A percentile compares a stretch with the other conserved stretches of the same genome.
phyloP scores from a whole-genome alignment of 2,888 invertebrate genomes.

The Calliopum simillimum region DNA sequence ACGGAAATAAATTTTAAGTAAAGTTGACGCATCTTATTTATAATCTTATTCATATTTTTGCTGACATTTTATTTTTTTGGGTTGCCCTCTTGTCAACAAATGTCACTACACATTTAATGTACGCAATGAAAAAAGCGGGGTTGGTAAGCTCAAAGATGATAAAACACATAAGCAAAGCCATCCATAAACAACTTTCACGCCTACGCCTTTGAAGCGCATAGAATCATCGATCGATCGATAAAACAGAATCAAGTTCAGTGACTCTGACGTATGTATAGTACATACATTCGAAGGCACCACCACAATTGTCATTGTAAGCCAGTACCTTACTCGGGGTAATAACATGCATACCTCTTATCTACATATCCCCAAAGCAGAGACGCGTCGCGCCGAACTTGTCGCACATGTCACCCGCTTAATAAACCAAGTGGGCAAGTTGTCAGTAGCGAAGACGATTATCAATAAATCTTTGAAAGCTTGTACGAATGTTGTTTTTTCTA shows the following conservation, averaged over 20 bases:
- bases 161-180: no score
- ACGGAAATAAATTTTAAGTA: no score
- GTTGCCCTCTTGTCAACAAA: conserved; percentile 5
- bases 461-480: neutral
- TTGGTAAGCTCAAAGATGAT: no score
- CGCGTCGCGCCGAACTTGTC: neutral
- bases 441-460: neutral
- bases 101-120: neutral
- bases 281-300: no score
- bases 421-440: neutral
- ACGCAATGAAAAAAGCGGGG: no score
- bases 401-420: neutral
- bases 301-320: neutral
- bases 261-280: neutral
- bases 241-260: conserved; percentile 18
- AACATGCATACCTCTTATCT: conserved; percentile 8
- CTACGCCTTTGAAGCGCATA: neutral
- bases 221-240: neutral
- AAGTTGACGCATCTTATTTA: conserved; percentile 19
- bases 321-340: neutral
- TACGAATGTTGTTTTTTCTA: neutral
- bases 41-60: conserved; percentile 17
- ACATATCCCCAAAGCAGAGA: neutral
- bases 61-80: neutral
- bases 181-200: neutral